Conservation (phyloP, 2,888 invertebrate genomes). For the Cheilosia grossa region DNA sequence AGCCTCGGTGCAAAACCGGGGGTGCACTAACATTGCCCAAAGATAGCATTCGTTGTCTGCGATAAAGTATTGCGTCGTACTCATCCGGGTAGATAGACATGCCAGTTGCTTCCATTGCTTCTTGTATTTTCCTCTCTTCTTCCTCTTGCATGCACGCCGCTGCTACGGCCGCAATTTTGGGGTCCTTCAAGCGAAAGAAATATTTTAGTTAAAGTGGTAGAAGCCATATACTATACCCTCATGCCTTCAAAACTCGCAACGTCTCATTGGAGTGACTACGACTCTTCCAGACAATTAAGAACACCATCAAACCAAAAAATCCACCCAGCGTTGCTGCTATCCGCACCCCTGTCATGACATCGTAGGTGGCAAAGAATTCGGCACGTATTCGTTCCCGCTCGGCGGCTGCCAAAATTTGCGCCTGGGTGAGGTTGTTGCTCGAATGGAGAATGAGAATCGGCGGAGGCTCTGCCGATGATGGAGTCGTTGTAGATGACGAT, state of each 20-base stretch:
- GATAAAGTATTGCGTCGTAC: constrained; percentile 84
- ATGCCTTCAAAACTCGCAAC: constrained; percentile 86
- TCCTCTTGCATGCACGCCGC: constrained; percentile 90
- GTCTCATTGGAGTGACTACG: constrained; percentile 90
- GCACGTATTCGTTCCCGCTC: constrained; percentile 89
- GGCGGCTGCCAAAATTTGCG: constrained; percentile 80
- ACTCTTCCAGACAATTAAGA: constrained; percentile 95
- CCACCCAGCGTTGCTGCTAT: constrained; percentile 96
- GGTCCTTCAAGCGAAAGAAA: constrained; percentile 84
- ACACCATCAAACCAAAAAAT: constrained; percentile 95
- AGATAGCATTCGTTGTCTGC: constrained; percentile 85
- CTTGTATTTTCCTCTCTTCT: constrained; percentile 89
- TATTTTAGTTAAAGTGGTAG: background rate
- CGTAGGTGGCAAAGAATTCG: constrained; percentile 95
- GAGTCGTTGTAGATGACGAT: constrained; percentile 76
- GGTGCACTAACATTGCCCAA: constrained; percentile 88
- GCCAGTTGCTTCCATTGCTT: constrained; percentile 88
- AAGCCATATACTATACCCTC: background rate
- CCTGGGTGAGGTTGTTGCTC: constrained; percentile 78
- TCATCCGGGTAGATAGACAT: constrained; percentile 84
- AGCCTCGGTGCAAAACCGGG: constrained; percentile 83
- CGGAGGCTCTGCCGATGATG: constrained; percentile 75
- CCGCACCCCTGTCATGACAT: constrained; percentile 96
- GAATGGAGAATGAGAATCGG: constrained; percentile 61
- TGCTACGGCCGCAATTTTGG: constrained; percentile 90